Evolutionary conservation across 2,113 vertebrate species (phyloP).

Genomic region (Mobula birostris): DNA sequence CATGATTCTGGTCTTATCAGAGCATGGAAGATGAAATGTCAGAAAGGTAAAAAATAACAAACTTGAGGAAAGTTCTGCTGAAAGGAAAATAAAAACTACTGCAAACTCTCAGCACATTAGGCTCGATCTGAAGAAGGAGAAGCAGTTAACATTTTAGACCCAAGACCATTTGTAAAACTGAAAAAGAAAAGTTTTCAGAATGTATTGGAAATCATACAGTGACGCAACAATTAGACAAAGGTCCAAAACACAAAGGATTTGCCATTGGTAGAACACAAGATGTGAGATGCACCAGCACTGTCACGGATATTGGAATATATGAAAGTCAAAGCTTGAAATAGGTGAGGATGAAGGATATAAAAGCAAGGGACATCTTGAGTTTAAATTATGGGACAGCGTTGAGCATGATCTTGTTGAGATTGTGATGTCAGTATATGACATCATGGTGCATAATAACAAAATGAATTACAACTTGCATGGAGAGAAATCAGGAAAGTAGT

Average conservation of each 20-base stretch:
- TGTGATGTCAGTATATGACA: not conserved
- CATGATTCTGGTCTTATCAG: not conserved
- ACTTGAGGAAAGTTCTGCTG: not conserved
- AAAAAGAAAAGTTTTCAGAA: not conserved
- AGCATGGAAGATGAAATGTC: not conserved
- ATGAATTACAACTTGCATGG: not conserved
- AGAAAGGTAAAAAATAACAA: not conserved
- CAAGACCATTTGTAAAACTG: too few species aligned
- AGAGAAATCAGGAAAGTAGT: not conserved
- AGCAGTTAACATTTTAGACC: too few species aligned
- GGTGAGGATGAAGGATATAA: not conserved
- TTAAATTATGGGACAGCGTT: not conserved
- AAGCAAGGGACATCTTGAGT: not conserved
- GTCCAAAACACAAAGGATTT: not conserved
- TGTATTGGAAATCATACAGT: not conserved
- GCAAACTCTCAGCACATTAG: too few species aligned
- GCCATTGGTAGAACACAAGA: not conserved
- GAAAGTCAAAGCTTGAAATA: not conserved
- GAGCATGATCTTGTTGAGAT: not conserved
- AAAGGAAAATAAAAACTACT: not conserved
- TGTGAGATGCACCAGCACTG: not conserved
- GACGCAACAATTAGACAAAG: not conserved
- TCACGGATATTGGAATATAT: not conserved
- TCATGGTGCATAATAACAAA: not conserved
- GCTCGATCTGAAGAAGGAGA: too few species aligned